Evolutionary conservation across 2,113 vertebrate species (phyloP), one percentile per base, ranked within the genome.

Genomic region (Acrocephalus kingi): DNA sequence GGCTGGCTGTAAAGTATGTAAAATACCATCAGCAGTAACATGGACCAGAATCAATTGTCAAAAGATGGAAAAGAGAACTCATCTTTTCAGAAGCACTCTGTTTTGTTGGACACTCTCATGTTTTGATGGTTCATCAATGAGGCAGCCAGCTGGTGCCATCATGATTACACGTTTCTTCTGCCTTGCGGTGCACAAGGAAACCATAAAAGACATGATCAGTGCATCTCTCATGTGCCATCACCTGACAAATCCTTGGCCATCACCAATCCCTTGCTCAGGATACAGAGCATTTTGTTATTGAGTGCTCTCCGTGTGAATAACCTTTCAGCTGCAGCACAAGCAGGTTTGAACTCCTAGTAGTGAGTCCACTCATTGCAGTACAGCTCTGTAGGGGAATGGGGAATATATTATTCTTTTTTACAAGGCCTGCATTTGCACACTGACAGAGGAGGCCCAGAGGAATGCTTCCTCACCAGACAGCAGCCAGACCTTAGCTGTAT

Each of bases 391-490:
- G 85, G 78, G 75, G 76, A 80, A 87, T 30, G 54, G 62, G 62
- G 62, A 79, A 81, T 67, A 28, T 77, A 58, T 93, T 93, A 39
- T 54, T 56, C 52, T 15, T 93, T 92, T 94, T 90, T 66, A 72
- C 92, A 89, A 94, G 82, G 64, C 73, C 83, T 93, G 66, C 52
- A 45, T 90, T 94, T 94, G 61, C 93, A 89, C 0, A 0, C 77
- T 56, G 86, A 94, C 48, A 59, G 94, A 94, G 68, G 68, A 94
- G 84, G 61, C 86, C 73, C 94, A 72, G 87, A 92, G 91, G 89
- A 95, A 89, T 64, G 48, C 68, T 89, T 92, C 68, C 72, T 88
- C 54, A 84, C 80, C 77, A 96, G 92, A 94, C 92, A 93, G 56
- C 86, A 90, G 85, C 90, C 90, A 93, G 93, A 86, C 92, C 83